Percentiles rank a stretch among this genome's conserved stretches.
These are phyloP conservation scores for Pristionchus entomophagus DNA, from an alignment of 2,888 invertebrate species.

Conservation along the genomic window DNA sequence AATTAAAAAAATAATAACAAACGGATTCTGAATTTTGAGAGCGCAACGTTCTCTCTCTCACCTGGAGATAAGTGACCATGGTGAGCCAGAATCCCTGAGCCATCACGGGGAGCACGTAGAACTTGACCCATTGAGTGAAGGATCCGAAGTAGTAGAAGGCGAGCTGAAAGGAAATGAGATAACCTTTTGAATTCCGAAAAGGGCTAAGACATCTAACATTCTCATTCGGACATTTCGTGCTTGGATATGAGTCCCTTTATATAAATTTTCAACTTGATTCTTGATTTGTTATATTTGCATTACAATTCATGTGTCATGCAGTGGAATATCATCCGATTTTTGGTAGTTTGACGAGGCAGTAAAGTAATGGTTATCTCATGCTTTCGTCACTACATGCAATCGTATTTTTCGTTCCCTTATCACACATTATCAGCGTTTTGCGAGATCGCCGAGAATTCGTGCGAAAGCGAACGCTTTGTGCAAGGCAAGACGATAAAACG, in stretches of 20 bases:
- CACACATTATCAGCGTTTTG: not conserved
- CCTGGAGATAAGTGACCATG: conserved; percentile 63
- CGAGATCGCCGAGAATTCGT: not conserved
- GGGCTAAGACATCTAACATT: not conserved
- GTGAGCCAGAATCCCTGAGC: conserved; percentile 60
- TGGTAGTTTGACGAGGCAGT: no score
- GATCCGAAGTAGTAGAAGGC: conserved; percentile 48
- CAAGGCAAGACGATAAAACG: no score
- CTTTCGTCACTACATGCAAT: not conserved
- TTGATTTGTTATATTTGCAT: no score
- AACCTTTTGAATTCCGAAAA: not conserved
- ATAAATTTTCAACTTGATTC: no score
- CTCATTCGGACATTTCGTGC: no score
- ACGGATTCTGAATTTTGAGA: no score
- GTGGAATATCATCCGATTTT: no score
- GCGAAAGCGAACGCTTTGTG: not conserved
- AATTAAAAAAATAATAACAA: no score
- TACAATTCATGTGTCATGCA: no score
- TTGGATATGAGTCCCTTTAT: no score
- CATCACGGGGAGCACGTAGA: conserved; percentile 45
- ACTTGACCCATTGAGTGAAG: conserved; percentile 39
- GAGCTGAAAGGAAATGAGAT: no score
- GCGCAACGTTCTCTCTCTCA: not conserved
- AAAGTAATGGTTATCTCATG: not conserved
- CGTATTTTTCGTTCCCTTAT: not conserved